Percentiles rank a stretch among this genome's conserved stretches.
Conservation (phyloP, 2,888 invertebrate species). For the Mythimna lalbum region DNA sequence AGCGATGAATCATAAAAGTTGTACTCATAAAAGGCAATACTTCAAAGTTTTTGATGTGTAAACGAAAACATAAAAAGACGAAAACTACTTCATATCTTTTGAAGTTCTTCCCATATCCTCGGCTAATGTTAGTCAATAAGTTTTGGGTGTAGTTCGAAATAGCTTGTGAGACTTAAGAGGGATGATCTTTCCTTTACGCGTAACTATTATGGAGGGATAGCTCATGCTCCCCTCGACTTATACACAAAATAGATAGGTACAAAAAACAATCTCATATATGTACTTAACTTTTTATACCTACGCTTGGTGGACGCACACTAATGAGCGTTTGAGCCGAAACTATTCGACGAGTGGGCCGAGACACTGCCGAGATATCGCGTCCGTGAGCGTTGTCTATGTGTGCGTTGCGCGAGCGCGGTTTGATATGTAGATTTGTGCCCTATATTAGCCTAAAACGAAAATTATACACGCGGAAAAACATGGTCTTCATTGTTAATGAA, state of each 20-base stretch:
- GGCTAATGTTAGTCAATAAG: constrained; percentile 52
- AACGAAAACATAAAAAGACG: constrained; percentile 34
- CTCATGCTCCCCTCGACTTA: constrained; percentile 67
- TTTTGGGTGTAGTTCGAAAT: constrained; percentile 56
- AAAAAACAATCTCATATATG: too few species aligned
- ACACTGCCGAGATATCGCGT: too few species aligned
- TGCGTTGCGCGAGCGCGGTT: too few species aligned
- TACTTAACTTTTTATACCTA: too few species aligned
- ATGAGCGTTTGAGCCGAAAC: too few species aligned
- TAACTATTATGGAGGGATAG: constrained; percentile 72
- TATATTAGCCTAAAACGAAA: constrained; percentile 64
- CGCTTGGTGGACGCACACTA: too few species aligned
- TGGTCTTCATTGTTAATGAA: constrained; percentile 59
- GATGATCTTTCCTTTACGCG: constrained; percentile 64
- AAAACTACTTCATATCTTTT: constrained; percentile 31
- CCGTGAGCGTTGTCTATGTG: too few species aligned
- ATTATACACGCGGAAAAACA: constrained; percentile 65
- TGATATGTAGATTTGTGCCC: too few species aligned
- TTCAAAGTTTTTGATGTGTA: constrained; percentile 35
- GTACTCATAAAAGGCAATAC: constrained; percentile 40
- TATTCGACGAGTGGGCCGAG: too few species aligned
- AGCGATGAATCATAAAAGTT: constrained; percentile 47
- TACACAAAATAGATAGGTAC: too few species aligned
- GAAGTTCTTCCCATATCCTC: constrained; percentile 29
- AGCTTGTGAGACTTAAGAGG: constrained; percentile 47